Conservation (phyloP, 1,140 invertebrate species). For the Drosophila asahinai region DNA sequence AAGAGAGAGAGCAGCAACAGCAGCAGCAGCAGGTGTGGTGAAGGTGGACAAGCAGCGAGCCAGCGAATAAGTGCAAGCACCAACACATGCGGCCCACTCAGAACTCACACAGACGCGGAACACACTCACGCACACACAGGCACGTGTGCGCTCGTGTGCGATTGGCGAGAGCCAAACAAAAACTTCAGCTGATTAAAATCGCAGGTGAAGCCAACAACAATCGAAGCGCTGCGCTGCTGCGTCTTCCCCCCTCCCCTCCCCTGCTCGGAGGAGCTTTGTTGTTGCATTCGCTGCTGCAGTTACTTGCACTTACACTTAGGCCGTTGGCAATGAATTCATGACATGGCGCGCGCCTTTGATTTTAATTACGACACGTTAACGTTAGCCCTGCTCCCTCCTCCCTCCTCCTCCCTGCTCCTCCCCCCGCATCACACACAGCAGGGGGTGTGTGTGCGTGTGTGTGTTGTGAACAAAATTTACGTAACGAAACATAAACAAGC, state of each 20-base stretch:
- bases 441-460: conserved; percentile 12
- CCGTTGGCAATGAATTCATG: conserved; percentile 69
- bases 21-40: conserved; percentile 78
- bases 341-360: conserved; percentile 65
- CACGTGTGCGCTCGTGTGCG: conserved; percentile 1
- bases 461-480: conserved; percentile 32
- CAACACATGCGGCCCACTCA: conserved; percentile 10
- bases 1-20: conserved; percentile 51
- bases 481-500: conserved; percentile 38
- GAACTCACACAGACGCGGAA: conserved; percentile 2
- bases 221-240: conserved; percentile 22
- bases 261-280: neutral
- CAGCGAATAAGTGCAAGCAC: conserved; percentile 36
- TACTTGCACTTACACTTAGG: conserved; percentile 41
- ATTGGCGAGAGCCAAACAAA: conserved; percentile 46
- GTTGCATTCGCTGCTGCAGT: conserved; percentile 26
- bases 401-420: neutral
- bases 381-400: conserved; percentile 8
- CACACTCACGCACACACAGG: conserved; percentile 6
- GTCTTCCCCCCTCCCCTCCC: neutral
- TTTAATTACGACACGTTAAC: conserved; percentile 74
- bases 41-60: conserved; percentile 49
- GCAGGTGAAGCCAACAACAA: conserved; percentile 63
- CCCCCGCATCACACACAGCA: neutral
- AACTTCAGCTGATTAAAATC: conserved; percentile 77